Base-by-base conservation (phyloP, 2,797 vertebrate species). In the Lemur catta region DNA sequence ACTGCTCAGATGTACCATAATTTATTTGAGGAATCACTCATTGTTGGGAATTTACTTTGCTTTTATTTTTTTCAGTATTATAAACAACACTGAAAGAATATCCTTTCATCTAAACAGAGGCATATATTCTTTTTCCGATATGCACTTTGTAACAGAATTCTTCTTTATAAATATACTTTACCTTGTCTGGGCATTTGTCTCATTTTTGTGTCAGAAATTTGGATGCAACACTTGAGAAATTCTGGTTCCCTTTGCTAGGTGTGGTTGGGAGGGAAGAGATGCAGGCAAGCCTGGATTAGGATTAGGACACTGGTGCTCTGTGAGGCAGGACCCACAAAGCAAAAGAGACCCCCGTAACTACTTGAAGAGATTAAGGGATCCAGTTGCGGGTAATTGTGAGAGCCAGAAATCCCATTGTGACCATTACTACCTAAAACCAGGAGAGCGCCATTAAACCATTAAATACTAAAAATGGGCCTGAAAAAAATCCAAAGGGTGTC, bases 311-410 rank as follows among this genome's bases (percentile, higher is more conserved):
- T 30, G 90, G 59, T 63, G 96, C 76, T 67, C 59, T 43, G 35
- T 7, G 92, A 97, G 67, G 82, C 33, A 35, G 96, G 2, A 9
- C 59, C 85, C 13, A 9, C 1, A 71, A 82, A 86, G 91, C 48
- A 55, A 89, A 89, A 38, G 93, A 93, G 96, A 84, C n/a, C 35
- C 90, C 84, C 10, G 33, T 17, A 96, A 94, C 88, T 91, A 82
- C 94, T 88, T 38, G 76, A 71, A 59, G 95, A 94, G 97, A 92
- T 94, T 61, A 89, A 89, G 89, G 93, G 96, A 80, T 72, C 69
- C 18, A 6, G 89, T 35, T 33, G 72, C 74, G 81, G 20, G 75
- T 22, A 22, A 96, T 2, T 41, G 95, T 48, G 82, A 94, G 84
- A 96, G 79, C 91, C 11, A 14, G 72, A 17, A 91, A 93, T 93